A percentile compares a stretch with the other conserved stretches of the same genome.
Conservation (phyloP, 2,888 invertebrate genomes). For the Polydesmus complanatus region DNA sequence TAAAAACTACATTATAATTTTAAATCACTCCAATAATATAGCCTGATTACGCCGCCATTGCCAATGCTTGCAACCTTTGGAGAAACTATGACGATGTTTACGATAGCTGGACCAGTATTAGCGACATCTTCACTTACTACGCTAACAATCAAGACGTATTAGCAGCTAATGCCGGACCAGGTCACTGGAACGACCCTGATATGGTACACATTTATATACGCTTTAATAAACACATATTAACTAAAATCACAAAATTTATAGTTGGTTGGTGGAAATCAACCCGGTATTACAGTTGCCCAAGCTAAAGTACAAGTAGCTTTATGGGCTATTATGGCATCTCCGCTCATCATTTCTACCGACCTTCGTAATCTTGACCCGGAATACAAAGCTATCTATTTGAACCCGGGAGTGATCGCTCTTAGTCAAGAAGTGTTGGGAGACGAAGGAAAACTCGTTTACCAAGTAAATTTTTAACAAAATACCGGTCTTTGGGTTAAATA, state of each 20-base stretch:
- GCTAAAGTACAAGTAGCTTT: conserved; percentile 53
- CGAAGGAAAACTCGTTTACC: conserved; percentile 41
- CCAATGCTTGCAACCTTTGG: conserved; percentile 84
- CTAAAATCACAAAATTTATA: not conserved
- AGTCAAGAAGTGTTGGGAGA: conserved; percentile 50
- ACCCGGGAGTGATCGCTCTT: conserved; percentile 45
- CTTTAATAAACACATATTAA: not conserved
- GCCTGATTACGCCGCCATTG: conserved; percentile 78
- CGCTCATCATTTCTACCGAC: conserved; percentile 52
- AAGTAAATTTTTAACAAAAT: conserved; percentile 25
- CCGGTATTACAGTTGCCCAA: conserved; percentile 45
- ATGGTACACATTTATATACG: conserved; percentile 48
- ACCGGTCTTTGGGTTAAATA: too few species aligned
- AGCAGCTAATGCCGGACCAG: conserved; percentile 82
- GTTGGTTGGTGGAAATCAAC: conserved; percentile 29
- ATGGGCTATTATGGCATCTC: conserved; percentile 54
- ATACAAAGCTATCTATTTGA: conserved; percentile 45
- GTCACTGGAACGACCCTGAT: conserved; percentile 95
- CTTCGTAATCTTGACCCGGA: conserved; percentile 42
- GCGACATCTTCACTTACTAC: conserved; percentile 85
- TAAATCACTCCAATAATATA: conserved; percentile 29
- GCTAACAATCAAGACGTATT: conserved; percentile 83
- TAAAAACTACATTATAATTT: not conserved
- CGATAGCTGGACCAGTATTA: conserved; percentile 86
- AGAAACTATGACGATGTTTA: conserved; percentile 90